Conservation (phyloP, 2,888 invertebrate genomes). For the Agelastica alni region DNA sequence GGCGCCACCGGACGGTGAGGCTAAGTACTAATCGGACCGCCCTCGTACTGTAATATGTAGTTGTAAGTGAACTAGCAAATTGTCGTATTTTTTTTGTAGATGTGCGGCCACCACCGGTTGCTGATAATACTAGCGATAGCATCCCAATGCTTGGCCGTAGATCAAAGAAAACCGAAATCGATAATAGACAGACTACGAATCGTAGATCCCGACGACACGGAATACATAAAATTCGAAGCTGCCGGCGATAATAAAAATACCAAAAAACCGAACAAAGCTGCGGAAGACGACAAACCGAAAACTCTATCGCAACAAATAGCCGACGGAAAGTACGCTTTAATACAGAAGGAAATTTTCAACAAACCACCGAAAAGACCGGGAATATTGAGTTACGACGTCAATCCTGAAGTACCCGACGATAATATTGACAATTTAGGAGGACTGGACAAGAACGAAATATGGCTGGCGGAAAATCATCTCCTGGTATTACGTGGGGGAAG, state of each 20-base stretch:
- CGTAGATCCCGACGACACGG: slow-evolving; percentile 46
- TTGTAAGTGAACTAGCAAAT: no score
- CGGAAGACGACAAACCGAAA: slow-evolving; percentile 70
- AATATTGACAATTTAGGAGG: slow-evolving; percentile 81
- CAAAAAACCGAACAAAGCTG: slow-evolving; percentile 80
- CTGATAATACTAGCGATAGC: slow-evolving; percentile 35
- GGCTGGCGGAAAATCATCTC: slow-evolving; percentile 88
- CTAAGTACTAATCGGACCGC: no score
- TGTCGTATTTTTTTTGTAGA: slow-evolving; percentile 25
- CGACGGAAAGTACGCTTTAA: slow-evolving; percentile 87
- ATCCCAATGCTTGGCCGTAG: slow-evolving; percentile 32
- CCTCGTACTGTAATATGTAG: no score
- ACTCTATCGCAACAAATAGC: slow-evolving; percentile 87
- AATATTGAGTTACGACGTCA: slow-evolving; percentile 78
- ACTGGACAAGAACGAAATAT: slow-evolving; percentile 82
- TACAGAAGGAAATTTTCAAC: slow-evolving; percentile 81
- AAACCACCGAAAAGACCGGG: slow-evolving; percentile 73
- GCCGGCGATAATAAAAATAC: slow-evolving; percentile 45
- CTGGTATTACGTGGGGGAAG: slow-evolving; percentile 81
- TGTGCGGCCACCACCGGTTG: slow-evolving; percentile 29
- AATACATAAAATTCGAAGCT: slow-evolving; percentile 40
- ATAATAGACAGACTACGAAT: slow-evolving; percentile 66
- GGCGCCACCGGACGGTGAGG: no score
- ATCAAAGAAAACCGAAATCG: slow-evolving; percentile 60
- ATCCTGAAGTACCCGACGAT: slow-evolving; percentile 81